Conservation (phyloP, 92 coral and sea anemone genomes). For the Diadumene lineata region DNA sequence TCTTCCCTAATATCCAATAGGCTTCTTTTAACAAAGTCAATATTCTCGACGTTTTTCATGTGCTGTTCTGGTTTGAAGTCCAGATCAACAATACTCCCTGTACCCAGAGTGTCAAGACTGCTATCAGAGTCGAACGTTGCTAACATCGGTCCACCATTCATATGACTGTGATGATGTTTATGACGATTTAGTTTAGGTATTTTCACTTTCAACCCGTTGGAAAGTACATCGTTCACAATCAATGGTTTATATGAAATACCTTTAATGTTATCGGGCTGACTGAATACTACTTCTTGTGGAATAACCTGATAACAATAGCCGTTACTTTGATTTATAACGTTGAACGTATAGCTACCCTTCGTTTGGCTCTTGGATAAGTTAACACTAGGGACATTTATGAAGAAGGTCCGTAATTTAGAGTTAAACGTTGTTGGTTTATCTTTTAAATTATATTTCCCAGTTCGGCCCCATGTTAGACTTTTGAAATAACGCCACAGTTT, state of each 20-base stretch:
- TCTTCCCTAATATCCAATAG: slow-evolving; percentile 2
- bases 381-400: not conserved
- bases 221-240: not conserved
- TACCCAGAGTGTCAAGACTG: slow-evolving; percentile 10
- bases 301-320: slow-evolving; percentile 30
- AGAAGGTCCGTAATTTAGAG: not conserved
- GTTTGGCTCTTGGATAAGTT: not conserved
- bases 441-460: slow-evolving; percentile 14
- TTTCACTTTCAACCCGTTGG: not conserved
- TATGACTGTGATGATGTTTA: not conserved
- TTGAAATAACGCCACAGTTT: not conserved
- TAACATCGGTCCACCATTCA: slow-evolving; percentile 11
- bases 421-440: not conserved
- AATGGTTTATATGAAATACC: slow-evolving; percentile 28
- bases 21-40: slow-evolving; percentile 9
- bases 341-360: slow-evolving; percentile 14
- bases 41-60: slow-evolving; percentile 7
- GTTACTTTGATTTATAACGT: slow-evolving; percentile 8
- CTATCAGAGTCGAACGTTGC: slow-evolving; percentile 32
- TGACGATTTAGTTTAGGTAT: not conserved
- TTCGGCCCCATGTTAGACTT: slow-evolving; percentile 1
- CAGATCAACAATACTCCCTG: not conserved
- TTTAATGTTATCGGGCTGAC: not conserved
- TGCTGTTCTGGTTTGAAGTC: not conserved
- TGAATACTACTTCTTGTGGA: slow-evolving; percentile 12